These are phyloP conservation scores for Heteronetta atricapilla DNA, from an alignment of 2,113 vertebrate genomes.

Conservation along the genomic window DNA sequence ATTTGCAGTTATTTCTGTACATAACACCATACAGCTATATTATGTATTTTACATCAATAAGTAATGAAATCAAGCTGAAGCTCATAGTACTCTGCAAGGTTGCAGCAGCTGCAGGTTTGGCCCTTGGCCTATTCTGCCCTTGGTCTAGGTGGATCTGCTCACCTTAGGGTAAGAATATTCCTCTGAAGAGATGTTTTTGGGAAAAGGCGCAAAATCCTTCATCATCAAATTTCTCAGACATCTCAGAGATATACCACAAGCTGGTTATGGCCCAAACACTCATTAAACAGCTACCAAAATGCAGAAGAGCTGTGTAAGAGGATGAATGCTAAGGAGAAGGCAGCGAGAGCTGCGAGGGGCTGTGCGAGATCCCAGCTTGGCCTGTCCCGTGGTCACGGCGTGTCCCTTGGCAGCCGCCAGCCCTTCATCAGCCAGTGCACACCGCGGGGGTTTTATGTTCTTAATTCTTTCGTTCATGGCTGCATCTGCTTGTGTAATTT, in stretches of 20 bases:
- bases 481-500: slow-evolving; percentile 49
- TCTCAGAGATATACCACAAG: not conserved
- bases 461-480: not conserved
- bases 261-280: not conserved
- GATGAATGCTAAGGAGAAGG: not conserved
- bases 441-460: not conserved
- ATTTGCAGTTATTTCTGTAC: not conserved
- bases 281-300: not conserved
- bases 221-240: not conserved
- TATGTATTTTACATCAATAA: not conserved
- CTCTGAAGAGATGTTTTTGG: not conserved
- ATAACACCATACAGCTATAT: not conserved
- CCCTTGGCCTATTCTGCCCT: not conserved
- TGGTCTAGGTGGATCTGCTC: not conserved
- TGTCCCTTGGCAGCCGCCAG: not conserved
- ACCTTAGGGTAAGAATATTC: not conserved
- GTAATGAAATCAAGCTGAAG: not conserved
- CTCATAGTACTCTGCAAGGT: not conserved
- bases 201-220: not conserved
- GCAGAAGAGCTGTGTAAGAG: not conserved
- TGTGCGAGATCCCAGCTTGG: not conserved
- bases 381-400: not conserved
- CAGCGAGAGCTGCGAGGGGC: not conserved
- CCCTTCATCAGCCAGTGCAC: not conserved
- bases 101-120: not conserved